Evolutionary conservation across 2,797 vertebrate species (phyloP).

Genomic region (Enteromius argenteus): DNA sequence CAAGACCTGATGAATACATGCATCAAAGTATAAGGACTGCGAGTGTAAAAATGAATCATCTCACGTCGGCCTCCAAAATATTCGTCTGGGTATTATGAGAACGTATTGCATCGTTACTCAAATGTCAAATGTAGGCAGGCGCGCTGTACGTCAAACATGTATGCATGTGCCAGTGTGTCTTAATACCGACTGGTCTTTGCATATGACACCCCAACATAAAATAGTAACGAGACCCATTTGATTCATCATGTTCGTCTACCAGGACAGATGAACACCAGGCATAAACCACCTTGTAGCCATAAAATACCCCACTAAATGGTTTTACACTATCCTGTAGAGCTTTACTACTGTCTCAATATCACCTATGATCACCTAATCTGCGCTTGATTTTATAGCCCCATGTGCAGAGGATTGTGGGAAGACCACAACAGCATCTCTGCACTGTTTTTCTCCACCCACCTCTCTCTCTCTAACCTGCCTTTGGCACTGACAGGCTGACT

Average conservation of each 20-base stretch:
- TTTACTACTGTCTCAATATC: constrained; percentile 73
- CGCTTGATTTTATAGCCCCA: constrained; percentile 73
- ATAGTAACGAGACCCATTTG: constrained; percentile 78
- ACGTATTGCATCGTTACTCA: constrained; percentile 37
- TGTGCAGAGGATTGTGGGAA: constrained; percentile 53
- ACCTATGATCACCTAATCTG: constrained; percentile 80
- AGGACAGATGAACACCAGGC: constrained; percentile 68
- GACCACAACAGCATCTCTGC: constrained; percentile 33
- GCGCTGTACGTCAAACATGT: constrained; percentile 33
- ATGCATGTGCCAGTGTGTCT: constrained; percentile 36
- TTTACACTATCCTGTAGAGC: constrained; percentile 72
- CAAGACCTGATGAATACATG: constrained; percentile 55
- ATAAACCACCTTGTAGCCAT: constrained; percentile 71
- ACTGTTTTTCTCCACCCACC: constrained; percentile 44
- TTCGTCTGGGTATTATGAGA: constrained; percentile 45
- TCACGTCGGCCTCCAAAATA: constrained; percentile 43
- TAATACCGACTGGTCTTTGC: constrained; percentile 40
- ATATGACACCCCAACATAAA: constrained; percentile 40
- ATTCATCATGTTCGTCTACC: constrained; percentile 75
- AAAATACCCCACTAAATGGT: constrained; percentile 77
- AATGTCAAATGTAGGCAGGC: constrained; percentile 35
- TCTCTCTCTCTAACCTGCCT: constrained; percentile 70
- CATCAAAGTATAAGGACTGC: constrained; percentile 42
- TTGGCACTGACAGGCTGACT: constrained; percentile 80
- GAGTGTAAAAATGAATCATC: constrained; percentile 49